Percentiles rank a stretch among this genome's conserved stretches.
Conservation (phyloP, 2,888 invertebrate genomes). For the Philaethria dido region DNA sequence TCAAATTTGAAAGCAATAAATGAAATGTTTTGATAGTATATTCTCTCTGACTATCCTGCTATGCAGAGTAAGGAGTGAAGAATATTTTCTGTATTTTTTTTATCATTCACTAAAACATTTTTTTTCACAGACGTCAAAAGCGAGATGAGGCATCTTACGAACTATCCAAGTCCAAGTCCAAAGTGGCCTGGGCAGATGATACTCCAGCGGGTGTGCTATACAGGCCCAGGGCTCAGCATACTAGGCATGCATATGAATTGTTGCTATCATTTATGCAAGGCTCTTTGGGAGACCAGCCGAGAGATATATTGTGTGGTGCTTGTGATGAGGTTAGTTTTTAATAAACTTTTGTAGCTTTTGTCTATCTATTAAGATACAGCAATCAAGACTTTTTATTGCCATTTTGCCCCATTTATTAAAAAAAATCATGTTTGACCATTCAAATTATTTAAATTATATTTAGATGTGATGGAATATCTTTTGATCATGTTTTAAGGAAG, state of each 20-base stretch:
- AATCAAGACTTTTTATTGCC: no score
- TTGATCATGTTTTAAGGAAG: no score
- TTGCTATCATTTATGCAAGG: constrained; percentile 98
- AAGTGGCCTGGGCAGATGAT: constrained; percentile 94
- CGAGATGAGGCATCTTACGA: constrained; percentile 97
- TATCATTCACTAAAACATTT: neutral
- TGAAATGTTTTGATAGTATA: no score
- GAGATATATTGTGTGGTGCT: constrained; percentile 98
- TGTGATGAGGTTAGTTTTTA: constrained; percentile 94
- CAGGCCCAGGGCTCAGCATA: constrained; percentile 98
- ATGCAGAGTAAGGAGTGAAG: neutral
- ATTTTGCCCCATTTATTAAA: no score
- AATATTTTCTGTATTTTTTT: neutral
- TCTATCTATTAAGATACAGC: no score
- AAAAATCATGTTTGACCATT: no score
- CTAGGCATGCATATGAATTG: constrained; percentile 98
- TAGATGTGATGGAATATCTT: no score
- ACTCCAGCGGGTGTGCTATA: constrained; percentile 95
- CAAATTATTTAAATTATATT: no score
- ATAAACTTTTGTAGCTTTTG: no score
- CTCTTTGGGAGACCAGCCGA: constrained; percentile 97
- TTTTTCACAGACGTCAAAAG: constrained; percentile 87
- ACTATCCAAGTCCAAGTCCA: constrained; percentile 94
- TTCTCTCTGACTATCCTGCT: no score
- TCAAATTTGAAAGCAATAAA: no score